Evolutionary conservation across 2,797 vertebrate genomes (phyloP), one percentile per base, ranked within the genome.

Genomic region (Calcarius lapponicus): DNA sequence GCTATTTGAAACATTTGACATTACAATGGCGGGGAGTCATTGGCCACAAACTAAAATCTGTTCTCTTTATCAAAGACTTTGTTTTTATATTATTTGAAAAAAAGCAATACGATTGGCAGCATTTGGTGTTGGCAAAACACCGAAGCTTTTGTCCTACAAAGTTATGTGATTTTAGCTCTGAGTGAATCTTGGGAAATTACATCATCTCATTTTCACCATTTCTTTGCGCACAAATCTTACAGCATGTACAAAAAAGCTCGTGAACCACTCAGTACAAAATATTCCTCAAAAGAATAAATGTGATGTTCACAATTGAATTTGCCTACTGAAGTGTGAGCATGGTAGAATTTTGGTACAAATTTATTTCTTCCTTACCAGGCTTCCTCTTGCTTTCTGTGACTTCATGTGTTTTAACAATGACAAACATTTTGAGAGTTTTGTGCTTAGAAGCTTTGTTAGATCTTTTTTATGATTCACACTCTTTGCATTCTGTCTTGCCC

Each of bases 131-230:
- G 60, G 89, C 74, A 91, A 62, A 18, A 65, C 31, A 69, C 4
- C 56, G 56, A 70, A 85, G n/a, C 22, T 85, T 94, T 92, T 93
- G 64, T 82, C 51, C 74, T 66, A 87, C 54, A 67, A 78, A 90
- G 54, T 54, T 29, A 54, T 0, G 11, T 22, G 71, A 60, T 81
- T 91, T 87, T 73, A 92, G 48, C 43, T 73, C 48, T 34, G 31
- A 85, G n/a, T 70, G 69, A 54, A 75, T 57, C 70, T 83, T 72
- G 45, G 76, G 62, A 86, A 92, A 87, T 56, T 40, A n/a, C 22
- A 17, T 58, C 0, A 56, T 73, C 51, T 69, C 25, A 28, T 73
- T 82, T 70, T 79, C 60, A 74, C 65, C 11, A 21, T 92, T 70
- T 91, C 14, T 88, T 76, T 71, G 28, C 31, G 57, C 56, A 67